These are phyloP conservation scores for Aphidius ervi DNA, from an alignment of 1,140 invertebrate genomes.

Conservation along the genomic window DNA sequence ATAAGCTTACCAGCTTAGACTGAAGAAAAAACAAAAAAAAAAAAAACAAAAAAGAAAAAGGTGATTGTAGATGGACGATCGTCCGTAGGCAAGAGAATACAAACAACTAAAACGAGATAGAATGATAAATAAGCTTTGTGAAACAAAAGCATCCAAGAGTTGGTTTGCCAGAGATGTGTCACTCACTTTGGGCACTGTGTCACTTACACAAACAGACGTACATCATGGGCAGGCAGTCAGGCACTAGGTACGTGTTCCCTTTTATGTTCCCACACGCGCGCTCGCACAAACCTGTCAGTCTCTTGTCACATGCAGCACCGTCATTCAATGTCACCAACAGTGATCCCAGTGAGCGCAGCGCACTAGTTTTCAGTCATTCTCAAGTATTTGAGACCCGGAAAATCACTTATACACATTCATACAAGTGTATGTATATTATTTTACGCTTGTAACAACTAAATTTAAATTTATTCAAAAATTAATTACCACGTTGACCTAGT, in stretches of 20 bases:
- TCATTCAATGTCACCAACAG: conserved; percentile 53
- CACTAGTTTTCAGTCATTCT: conserved; percentile 29
- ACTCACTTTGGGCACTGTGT: conserved; percentile 48
- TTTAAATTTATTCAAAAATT: no score
- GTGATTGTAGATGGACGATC: no score
- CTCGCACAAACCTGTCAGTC: conserved; percentile 55
- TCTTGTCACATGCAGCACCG: conserved; percentile 51
- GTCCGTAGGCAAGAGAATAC: no score
- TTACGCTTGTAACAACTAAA: no score
- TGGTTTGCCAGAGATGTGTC: conserved; percentile 37
- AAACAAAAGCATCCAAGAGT: not conserved
- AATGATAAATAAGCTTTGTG: not conserved
- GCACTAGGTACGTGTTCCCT: conserved; percentile 46
- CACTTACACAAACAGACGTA: conserved; percentile 55
- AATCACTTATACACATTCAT: no score
- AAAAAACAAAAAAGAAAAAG: no score
- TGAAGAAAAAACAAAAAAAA: no score
- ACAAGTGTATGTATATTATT: no score
- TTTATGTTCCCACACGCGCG: conserved; percentile 52
- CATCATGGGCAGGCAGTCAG: conserved; percentile 46
- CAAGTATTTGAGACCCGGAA: no score
- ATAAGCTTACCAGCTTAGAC: no score
- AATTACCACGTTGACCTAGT: no score
- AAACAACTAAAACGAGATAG: no score
- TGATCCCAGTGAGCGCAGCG: conserved; percentile 9